Conservation (phyloP, 1,140 invertebrate species). For the Drosophila mauritiana region DNA sequence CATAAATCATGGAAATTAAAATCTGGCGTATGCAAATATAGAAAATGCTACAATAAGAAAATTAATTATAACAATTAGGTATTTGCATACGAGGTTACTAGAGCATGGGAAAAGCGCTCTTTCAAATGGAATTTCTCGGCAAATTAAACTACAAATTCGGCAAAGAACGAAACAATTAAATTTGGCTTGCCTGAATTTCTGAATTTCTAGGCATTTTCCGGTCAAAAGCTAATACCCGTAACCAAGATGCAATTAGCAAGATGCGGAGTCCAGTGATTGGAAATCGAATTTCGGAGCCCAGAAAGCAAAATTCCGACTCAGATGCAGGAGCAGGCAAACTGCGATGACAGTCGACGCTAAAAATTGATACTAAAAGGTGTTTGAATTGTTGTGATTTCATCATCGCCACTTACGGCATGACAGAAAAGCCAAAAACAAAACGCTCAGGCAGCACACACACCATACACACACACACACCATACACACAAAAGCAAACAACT, state of each 20-base stretch:
- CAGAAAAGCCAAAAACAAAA: constrained; percentile 73
- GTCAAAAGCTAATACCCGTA: neutral
- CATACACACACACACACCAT: neutral
- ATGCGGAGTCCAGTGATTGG: neutral
- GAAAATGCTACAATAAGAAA: neutral
- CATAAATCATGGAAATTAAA: neutral
- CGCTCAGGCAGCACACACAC: constrained; percentile 3
- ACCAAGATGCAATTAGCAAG: constrained; percentile 23
- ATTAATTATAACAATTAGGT: constrained; percentile 6
- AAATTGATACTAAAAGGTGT: constrained; percentile 83
- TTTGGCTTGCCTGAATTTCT: neutral
- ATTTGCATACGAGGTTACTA: constrained; percentile 1
- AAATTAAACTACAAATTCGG: neutral
- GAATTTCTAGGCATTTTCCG: neutral
- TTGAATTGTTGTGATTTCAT: constrained; percentile 83
- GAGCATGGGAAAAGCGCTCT: neutral
- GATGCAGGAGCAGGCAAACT: neutral
- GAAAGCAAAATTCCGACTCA: no score
- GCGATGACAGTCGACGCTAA: constrained; percentile 58
- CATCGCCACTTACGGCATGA: constrained; percentile 78
- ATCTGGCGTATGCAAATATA: neutral
- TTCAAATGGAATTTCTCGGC: neutral
- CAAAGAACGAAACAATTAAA: neutral
- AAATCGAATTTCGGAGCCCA: neutral
- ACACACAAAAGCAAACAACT: constrained; percentile 47